Conservation (phyloP, 2,888 invertebrate species). For the Clunio marinus region DNA sequence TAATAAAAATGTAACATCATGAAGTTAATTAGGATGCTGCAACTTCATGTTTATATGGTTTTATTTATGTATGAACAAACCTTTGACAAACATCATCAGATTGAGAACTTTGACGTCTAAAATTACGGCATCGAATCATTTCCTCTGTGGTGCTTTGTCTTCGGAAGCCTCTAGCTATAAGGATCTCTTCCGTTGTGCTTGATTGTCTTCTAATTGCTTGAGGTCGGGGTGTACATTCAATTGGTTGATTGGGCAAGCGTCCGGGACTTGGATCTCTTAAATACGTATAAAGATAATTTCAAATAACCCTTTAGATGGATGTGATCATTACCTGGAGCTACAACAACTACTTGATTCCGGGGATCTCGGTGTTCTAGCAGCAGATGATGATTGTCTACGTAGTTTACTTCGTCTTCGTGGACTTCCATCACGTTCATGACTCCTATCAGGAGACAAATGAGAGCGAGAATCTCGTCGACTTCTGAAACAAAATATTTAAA, state of each 20-base stretch:
- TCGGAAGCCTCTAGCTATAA: slow-evolving; percentile 84
- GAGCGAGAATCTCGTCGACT: slow-evolving; percentile 70
- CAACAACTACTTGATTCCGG: slow-evolving; percentile 67
- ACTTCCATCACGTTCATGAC: slow-evolving; percentile 74
- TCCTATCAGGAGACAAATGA: slow-evolving; percentile 74
- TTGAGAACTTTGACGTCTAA: slow-evolving; percentile 84
- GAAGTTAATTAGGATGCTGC: neutral
- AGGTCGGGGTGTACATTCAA: slow-evolving; percentile 60
- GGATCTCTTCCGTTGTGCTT: slow-evolving; percentile 79
- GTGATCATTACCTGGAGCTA: slow-evolving; percentile 53
- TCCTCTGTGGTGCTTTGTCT: slow-evolving; percentile 88
- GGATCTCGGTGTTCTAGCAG: slow-evolving; percentile 60
- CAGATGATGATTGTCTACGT: slow-evolving; percentile 74
- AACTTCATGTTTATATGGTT: too few relatives aligned
- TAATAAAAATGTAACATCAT: neutral
- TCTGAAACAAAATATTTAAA: slow-evolving; percentile 48
- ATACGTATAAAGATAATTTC: neutral
- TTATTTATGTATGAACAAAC: slow-evolving; percentile 45
- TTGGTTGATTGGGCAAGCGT: slow-evolving; percentile 54
- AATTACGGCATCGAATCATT: slow-evolving; percentile 87
- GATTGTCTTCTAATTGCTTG: slow-evolving; percentile 75
- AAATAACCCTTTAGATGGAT: neutral
- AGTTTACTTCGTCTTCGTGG: slow-evolving; percentile 67
- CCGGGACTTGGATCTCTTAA: slow-evolving; percentile 80
- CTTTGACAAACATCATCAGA: slow-evolving; percentile 70